Base-by-base conservation (phyloP, 2,797 vertebrate genomes). In the Micromesistius poutassou region DNA sequence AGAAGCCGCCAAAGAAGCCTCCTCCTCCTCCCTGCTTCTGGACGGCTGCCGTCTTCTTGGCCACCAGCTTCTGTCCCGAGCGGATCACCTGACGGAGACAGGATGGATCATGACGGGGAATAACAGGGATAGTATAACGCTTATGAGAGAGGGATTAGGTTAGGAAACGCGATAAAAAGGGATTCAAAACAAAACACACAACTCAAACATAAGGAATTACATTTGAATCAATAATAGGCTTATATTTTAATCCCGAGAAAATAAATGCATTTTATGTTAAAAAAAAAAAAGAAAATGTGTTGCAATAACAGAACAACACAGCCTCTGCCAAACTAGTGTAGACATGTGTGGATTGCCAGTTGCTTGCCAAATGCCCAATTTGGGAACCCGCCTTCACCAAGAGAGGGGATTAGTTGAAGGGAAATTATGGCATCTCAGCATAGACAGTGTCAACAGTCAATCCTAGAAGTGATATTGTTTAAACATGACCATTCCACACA, bases 1-100 rank as follows among this genome's bases (percentile, higher is more conserved):
- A 98, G 46, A 97, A 92, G 33, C 95, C 92, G 33, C 95, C 87
- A 83, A 99, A 97, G 93, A 97, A 98, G 50, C 97, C 94, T 80
- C 97, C 96, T 83, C 95, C 94, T 83, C 95, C 94, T 30, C 92
- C 94, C 82, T 95, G 96, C 83, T 96, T 96, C 76, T 87, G 93
- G 40, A 91, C 92, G 5, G 89, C 93, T 1, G 83, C 2, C 0
- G 85, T 85, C 81, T 97, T 98, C 92, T 97, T 98, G 30, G 86
- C 94, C 78, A 93, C 71, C 9, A 96, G 79, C 82, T 97, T 98
- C 82, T 98, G 96, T 5, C 98, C 98, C 0, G 97, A 97, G 30
- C 96, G 90, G 87, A 98, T 92, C 66, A 96, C 95, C 97, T 99
- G 88, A 38, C 71, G 1, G 28, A n/a, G 0, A 30, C 14, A 78